These are phyloP conservation scores for Todiramphus chloris DNA, from an alignment of 2,113 vertebrate species.

Conservation along the genomic window DNA sequence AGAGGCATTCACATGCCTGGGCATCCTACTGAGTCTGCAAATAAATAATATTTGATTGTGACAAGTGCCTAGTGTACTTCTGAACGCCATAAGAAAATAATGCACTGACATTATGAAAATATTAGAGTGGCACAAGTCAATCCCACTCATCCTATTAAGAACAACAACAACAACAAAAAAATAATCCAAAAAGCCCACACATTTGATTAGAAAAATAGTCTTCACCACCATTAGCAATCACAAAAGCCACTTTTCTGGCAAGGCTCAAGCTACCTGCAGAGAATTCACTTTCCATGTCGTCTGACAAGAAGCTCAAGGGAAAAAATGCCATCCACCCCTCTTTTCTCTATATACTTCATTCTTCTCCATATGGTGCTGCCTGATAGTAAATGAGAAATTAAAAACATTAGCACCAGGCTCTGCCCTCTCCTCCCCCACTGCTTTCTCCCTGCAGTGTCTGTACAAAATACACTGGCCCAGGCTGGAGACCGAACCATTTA, in stretches of 20 bases:
- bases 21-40: slow-evolving; percentile 13
- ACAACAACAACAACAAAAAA: neutral
- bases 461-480: neutral
- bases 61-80: slow-evolving; percentile 1
- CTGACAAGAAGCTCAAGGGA: slow-evolving; percentile 42
- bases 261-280: slow-evolving; percentile 52
- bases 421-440: neutral
- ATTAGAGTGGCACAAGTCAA: neutral
- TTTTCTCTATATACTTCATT: neutral
- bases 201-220: neutral
- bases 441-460: neutral
- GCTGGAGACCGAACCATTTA: neutral
- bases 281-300: slow-evolving; percentile 53
- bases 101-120: neutral
- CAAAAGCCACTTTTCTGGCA: slow-evolving; percentile 52
- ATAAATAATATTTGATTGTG: slow-evolving; percentile 41
- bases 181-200: neutral
- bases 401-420: slow-evolving; percentile 38
- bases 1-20: slow-evolving; percentile 9
- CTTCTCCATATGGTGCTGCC: slow-evolving; percentile 52
- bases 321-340: slow-evolving; percentile 24
- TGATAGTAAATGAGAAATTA: slow-evolving; percentile 68
- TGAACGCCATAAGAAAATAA: slow-evolving; percentile 34
- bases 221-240: slow-evolving; percentile 3
- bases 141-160: neutral